Evolutionary conservation across 2,888 invertebrate genomes (phyloP).

Genomic region (Oxyteleia sp.): DNA sequence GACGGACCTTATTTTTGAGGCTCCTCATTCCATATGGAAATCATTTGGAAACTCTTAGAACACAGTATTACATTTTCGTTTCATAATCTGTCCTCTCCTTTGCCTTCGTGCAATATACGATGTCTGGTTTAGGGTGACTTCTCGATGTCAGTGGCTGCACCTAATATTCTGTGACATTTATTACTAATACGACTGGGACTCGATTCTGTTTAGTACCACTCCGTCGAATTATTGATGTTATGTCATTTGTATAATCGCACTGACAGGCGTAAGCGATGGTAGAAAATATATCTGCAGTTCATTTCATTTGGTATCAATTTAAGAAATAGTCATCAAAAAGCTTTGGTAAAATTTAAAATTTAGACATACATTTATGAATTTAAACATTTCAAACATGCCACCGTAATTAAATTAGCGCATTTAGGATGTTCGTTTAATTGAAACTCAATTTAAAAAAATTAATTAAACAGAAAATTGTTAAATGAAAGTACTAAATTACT

Average conservation of each 20-base stretch:
- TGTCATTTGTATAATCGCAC: conserved; percentile 63
- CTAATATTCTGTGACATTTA: conserved; percentile 72
- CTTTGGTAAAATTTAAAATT: conserved; percentile 36
- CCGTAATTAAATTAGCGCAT: conserved; percentile 17
- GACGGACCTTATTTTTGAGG: conserved; percentile 43
- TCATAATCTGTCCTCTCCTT: conserved; percentile 48
- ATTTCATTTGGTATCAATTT: conserved; percentile 54
- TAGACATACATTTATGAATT: not conserved
- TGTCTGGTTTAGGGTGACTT: conserved; percentile 67
- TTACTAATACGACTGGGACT: conserved; percentile 63
- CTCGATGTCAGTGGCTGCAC: conserved; percentile 56
- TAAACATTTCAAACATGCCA: not conserved
- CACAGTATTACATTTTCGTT: conserved; percentile 68
- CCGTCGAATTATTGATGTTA: conserved; percentile 57
- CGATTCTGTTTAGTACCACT: conserved; percentile 60
- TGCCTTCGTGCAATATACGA: conserved; percentile 54
- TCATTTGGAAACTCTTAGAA: conserved; percentile 50
- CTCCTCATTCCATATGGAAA: conserved; percentile 46
- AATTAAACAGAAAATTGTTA: no score
- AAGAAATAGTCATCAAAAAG: conserved; percentile 6
- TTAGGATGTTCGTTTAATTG: no score
- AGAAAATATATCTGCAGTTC: conserved; percentile 42
- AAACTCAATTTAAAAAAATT: no score
- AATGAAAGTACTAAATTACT: no score
- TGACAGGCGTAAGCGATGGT: conserved; percentile 49